Evolutionary conservation across 2,888 invertebrate species (phyloP).

Genomic region (Syritta pipiens): DNA sequence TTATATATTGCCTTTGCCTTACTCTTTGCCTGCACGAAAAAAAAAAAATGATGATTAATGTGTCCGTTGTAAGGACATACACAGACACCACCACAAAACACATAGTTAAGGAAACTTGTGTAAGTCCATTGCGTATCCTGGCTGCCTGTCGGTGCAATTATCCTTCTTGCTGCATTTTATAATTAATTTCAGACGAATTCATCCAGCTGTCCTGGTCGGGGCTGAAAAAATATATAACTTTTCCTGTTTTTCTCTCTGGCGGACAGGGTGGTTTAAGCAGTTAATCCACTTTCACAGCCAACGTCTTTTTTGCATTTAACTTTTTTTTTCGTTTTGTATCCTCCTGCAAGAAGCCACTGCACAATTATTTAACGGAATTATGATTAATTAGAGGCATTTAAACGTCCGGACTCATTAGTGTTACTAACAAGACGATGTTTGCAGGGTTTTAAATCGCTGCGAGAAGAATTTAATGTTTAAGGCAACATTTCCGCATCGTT

Average conservation of each 20-base stretch:
- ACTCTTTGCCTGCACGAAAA: neutral
- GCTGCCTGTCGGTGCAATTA: conserved; percentile 17
- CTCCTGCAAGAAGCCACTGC: conserved; percentile 22
- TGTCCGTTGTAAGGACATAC: too few species aligned
- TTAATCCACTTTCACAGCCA: conserved; percentile 30
- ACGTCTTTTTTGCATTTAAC: neutral
- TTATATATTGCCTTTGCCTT: neutral
- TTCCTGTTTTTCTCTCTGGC: neutral
- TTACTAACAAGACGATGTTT: conserved; percentile 22
- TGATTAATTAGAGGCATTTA: conserved; percentile 52
- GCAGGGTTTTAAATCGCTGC: too few species aligned
- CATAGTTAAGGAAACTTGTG: neutral
- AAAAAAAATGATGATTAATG: conserved; percentile 23
- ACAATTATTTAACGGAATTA: conserved; percentile 56
- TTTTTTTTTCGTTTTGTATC: neutral
- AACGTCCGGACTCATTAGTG: conserved; percentile 54
- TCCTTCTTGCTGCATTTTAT: conserved; percentile 29
- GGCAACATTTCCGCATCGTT: conserved; percentile 1
- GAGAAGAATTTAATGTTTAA: neutral
- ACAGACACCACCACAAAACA: neutral
- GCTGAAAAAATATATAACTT: neutral
- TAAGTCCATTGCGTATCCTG: neutral
- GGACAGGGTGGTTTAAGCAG: conserved; percentile 19
- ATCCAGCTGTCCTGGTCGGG: conserved; percentile 14
- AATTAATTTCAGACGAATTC: conserved; percentile 60